A percentile compares a stretch with the other conserved stretches of the same genome.
These are phyloP conservation scores for Leiothrix lutea DNA, from an alignment of 2,113 vertebrate genomes.

Conservation along the genomic window DNA sequence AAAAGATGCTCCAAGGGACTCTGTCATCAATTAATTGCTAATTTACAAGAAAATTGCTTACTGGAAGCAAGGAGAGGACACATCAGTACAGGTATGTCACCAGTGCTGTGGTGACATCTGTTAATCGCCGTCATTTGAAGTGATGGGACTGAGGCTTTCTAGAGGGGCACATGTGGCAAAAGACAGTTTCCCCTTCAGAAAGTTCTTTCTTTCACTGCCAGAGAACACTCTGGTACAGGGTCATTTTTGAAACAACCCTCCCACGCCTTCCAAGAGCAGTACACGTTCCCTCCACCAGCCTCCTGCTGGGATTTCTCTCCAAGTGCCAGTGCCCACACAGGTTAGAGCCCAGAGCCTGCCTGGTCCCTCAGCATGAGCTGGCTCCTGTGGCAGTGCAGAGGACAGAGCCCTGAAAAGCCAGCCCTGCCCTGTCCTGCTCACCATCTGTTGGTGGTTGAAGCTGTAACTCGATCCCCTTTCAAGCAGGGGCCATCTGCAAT, in stretches of 20 bases:
- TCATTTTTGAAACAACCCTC: background rate
- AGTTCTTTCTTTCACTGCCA: background rate
- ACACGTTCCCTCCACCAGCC: too few species aligned
- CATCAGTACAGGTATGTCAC: background rate
- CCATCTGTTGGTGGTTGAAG: conserved; percentile 25
- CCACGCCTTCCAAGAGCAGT: background rate
- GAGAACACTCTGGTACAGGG: background rate
- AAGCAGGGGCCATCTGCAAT: conserved; percentile 18
- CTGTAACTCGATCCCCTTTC: conserved; percentile 22
- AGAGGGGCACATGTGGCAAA: background rate
- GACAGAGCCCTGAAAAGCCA: background rate
- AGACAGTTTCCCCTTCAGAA: background rate
- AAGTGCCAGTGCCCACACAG: too few species aligned
- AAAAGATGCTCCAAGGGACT: background rate
- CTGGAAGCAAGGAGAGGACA: background rate
- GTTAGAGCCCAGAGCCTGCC: background rate
- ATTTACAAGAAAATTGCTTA: background rate
- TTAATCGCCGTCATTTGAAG: background rate
- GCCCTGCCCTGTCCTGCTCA: background rate
- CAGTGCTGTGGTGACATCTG: background rate
- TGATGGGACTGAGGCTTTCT: background rate
- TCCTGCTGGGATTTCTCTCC: too few species aligned
- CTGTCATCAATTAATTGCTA: background rate
- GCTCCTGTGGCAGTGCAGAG: background rate
- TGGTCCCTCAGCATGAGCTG: background rate